Base-by-base conservation (phyloP, 2,113 vertebrate genomes). In the Puffinus mauretanicus region DNA sequence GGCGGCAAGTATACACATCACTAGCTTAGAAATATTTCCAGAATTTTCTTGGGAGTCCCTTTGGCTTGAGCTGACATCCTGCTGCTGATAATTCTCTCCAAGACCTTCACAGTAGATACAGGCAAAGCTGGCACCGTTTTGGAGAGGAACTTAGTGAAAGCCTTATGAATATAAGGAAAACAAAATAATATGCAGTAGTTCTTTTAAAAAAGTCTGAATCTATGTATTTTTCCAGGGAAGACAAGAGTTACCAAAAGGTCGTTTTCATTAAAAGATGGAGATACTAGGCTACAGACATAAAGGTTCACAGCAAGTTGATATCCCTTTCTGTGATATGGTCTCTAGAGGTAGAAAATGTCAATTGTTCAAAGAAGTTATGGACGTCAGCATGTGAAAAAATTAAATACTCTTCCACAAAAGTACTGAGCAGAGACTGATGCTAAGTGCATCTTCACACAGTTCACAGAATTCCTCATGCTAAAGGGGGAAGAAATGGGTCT, bases 1-100 rank as follows among this genome's bases (percentile, higher is more conserved):
- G 38, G 47, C 0, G 0, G 9, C 12, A 58, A 36, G 16, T 34
- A 42, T 5, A 26, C 6, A 57, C 27, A 58, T 19, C 17, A 26
- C 9, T 29, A 60, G 16, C 40, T 61, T 42, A 88, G 55, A 92
- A 44, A 57, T 3, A 57, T 54, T 77, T 51, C 29, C 38, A 36
- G 27, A 86, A 83, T 62, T 76, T 67, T 67, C 18, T 11, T 79
- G 5, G 15, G 32, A 62, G 12, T 26, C 8, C 20, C 10, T 76
- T 49, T 60, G 38, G 18, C 57, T 58, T 89, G 25, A 84, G 24
- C 16, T 54, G 34, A 26, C 5, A 32, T 49, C 24, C 85, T 82
- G 15, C 27, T 82, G 46, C 10, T 27, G 38, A 7, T 36, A 51
- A 51, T 52, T 85, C 17, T 70, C 51, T 61, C 25, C 55, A 75